These are phyloP conservation scores for Phaedon cochleariae DNA, from an alignment of 2,888 invertebrate species.

Conservation along the genomic window DNA sequence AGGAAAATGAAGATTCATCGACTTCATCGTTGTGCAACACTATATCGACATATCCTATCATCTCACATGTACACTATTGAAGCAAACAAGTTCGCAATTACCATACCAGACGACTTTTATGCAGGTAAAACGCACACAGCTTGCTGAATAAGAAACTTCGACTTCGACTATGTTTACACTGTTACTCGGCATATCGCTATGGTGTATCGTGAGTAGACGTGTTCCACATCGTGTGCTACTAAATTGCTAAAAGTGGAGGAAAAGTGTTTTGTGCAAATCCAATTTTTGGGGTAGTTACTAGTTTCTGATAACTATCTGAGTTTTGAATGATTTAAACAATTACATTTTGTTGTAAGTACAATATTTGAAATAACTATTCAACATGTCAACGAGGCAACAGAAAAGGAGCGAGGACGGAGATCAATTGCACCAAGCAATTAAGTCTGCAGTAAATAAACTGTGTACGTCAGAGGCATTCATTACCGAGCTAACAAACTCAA, in stretches of 20 bases:
- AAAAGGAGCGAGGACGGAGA: conserved; percentile 13
- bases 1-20: too few species aligned
- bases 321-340: conserved; percentile 1
- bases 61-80: too few species aligned
- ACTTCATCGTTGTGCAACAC: too few species aligned
- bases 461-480: conserved; percentile 6
- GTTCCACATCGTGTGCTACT: too few species aligned
- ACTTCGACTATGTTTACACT: too few species aligned
- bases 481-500: conserved; percentile 6
- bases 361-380: conserved; percentile 7
- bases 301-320: not conserved
- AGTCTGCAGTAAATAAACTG: conserved; percentile 11
- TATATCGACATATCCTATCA: too few species aligned
- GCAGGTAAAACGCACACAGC: too few species aligned
- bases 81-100: too few species aligned
- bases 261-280: not conserved
- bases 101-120: too few species aligned
- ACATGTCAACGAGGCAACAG: conserved; percentile 7
- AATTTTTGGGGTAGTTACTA: conserved; percentile 7
- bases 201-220: too few species aligned
- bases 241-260: not conserved
- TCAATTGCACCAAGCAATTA: conserved; percentile 13
- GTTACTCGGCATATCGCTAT: too few species aligned
- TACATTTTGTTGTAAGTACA: conserved; percentile 2
- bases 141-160: too few species aligned